Percentiles rank a stretch among this genome's conserved stretches.
Evolutionary conservation across 2,113 vertebrate species (phyloP).

Genomic region (Serilophus lunatus): DNA sequence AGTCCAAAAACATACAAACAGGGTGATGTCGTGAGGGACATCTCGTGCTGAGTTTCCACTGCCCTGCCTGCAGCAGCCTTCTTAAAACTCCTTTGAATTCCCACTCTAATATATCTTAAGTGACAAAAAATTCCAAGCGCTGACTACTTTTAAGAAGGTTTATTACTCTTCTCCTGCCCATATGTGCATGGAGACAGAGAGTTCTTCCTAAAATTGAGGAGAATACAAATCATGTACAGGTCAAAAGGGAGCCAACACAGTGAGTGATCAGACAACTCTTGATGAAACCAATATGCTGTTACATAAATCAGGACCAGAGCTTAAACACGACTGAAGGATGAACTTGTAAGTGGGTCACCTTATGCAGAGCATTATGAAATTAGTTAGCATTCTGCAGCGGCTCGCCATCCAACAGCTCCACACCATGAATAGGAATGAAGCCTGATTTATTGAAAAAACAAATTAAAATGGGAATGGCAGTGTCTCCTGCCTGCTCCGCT

Average conservation of each 20-base stretch:
- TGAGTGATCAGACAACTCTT: conserved; percentile 38
- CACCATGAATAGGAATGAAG: conserved; percentile 52
- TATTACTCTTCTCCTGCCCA: not conserved
- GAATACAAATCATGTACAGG: conserved; percentile 55
- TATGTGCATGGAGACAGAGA: not conserved
- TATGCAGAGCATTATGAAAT: conserved; percentile 67
- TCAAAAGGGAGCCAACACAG: conserved; percentile 35
- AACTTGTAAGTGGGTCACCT: conserved; percentile 69
- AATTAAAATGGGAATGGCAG: conserved; percentile 30
- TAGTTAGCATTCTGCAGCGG: conserved; percentile 61
- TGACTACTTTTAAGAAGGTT: not conserved
- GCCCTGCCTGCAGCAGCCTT: not conserved
- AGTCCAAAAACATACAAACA: not conserved
- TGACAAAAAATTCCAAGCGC: not conserved
- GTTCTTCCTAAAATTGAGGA: not conserved
- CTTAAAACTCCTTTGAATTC: not conserved
- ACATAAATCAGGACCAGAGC: conserved; percentile 67
- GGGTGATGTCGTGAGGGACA: not conserved
- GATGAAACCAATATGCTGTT: conserved; percentile 67
- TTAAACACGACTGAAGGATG: conserved; percentile 55
- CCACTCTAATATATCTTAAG: not conserved
- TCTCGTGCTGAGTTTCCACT: not conserved
- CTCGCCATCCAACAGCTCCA: conserved; percentile 53
- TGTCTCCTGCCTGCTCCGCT: not conserved
- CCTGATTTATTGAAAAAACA: conserved; percentile 57